Conservation (phyloP, 2,113 vertebrate genomes). For the Thamnaconus septentrionalis region DNA sequence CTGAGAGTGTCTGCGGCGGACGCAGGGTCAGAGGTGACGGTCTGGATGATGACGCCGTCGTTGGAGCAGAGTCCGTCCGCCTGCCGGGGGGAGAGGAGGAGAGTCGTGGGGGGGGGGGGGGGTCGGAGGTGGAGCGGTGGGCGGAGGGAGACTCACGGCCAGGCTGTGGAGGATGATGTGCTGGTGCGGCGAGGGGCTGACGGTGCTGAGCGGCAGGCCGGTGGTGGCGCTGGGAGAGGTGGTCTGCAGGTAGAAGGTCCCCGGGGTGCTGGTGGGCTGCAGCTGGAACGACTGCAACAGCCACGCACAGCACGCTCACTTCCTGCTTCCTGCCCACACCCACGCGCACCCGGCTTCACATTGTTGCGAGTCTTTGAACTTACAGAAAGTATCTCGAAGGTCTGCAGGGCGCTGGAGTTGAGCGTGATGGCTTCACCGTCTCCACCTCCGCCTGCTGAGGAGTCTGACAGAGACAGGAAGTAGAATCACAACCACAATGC, state of each 20-base stretch:
- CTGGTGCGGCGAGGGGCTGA: constrained; percentile 86
- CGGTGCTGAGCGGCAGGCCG: constrained; percentile 87
- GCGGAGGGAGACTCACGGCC: constrained; percentile 73
- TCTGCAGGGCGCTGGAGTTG: constrained; percentile 90
- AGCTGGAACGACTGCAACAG: constrained; percentile 90
- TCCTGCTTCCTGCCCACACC: too few species aligned
- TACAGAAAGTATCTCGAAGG: constrained; percentile 97
- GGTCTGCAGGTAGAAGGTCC: constrained; percentile 94
- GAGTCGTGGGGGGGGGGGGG: not conserved
- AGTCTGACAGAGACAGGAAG: constrained; percentile 55
- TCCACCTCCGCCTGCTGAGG: constrained; percentile 71
- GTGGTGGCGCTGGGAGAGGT: constrained; percentile 90
- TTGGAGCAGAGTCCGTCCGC: constrained; percentile 87
- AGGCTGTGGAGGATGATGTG: constrained; percentile 98
- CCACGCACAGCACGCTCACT: constrained; percentile 4
- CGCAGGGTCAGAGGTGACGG: constrained; percentile 85
- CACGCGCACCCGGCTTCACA: too few species aligned
- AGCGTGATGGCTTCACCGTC: constrained; percentile 93
- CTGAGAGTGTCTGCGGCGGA: constrained; percentile 77
- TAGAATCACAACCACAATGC: not conserved
- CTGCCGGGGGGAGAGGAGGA: constrained; percentile 57
- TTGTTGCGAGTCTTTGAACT: constrained; percentile 42
- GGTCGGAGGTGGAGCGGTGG: too few species aligned
- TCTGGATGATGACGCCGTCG: constrained; percentile 95
- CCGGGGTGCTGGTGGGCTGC: constrained; percentile 94